Conservation (phyloP, 2,113 vertebrate species). For the Pogona vitticeps region DNA sequence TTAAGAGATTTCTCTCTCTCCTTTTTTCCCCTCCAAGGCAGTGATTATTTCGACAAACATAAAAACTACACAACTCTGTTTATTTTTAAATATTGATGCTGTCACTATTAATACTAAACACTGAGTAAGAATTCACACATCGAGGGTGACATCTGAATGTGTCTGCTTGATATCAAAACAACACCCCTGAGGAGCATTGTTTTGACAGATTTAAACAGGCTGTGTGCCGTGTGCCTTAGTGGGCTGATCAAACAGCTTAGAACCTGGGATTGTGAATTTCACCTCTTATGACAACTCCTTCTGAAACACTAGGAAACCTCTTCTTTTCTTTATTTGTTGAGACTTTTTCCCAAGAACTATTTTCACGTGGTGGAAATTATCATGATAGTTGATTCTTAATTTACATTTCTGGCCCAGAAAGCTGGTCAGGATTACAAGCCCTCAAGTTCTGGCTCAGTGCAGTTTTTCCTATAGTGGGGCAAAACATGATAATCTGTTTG, state of each 20-base stretch:
- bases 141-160: slow-evolving; percentile 73
- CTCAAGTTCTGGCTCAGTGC: not conserved
- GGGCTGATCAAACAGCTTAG: slow-evolving; percentile 44
- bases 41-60: slow-evolving; percentile 61
- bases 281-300: slow-evolving; percentile 43
- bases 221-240: slow-evolving; percentile 43
- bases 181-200: slow-evolving; percentile 72
- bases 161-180: slow-evolving; percentile 72
- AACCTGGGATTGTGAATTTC: slow-evolving; percentile 47
- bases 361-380: not conserved
- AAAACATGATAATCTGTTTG: no score
- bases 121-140: slow-evolving; percentile 79
- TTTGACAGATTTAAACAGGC: slow-evolving; percentile 76
- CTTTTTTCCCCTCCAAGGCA: slow-evolving; percentile 16
- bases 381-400: not conserved
- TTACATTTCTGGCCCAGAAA: not conserved
- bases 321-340: slow-evolving; percentile 18
- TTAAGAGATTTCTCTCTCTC: slow-evolving; percentile 35
- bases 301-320: slow-evolving; percentile 27
- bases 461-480: not conserved
- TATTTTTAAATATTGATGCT: slow-evolving; percentile 81
- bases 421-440: not conserved
- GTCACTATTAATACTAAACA: slow-evolving; percentile 76
- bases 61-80: slow-evolving; percentile 66
- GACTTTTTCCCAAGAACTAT: slow-evolving; percentile 3